These are phyloP conservation scores for Gavialis gangeticus DNA, from an alignment of 2,113 vertebrate genomes.

Conservation along the genomic window DNA sequence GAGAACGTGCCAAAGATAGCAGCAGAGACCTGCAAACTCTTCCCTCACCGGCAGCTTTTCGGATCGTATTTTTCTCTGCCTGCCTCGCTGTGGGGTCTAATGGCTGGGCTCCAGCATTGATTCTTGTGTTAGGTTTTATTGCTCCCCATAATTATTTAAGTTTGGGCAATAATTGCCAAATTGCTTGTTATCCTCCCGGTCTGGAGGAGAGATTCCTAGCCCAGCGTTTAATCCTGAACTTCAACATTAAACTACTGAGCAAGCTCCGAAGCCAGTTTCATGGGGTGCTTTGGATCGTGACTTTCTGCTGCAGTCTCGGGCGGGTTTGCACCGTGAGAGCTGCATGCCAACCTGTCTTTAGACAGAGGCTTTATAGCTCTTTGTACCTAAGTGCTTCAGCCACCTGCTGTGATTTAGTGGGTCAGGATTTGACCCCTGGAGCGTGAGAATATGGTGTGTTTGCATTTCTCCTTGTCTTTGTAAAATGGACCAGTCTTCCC, in stretches of 20 bases:
- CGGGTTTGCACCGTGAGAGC: accelerated
- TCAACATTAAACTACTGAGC: neutral
- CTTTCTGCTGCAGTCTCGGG: accelerated
- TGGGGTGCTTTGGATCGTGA: accelerated
- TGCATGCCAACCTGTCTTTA: neutral
- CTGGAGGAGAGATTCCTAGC: accelerated
- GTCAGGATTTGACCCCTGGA: neutral
- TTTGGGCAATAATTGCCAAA: accelerated
- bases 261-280: neutral
- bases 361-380: neutral
- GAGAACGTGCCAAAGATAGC: too few relatives aligned
- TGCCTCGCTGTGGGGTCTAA: too few relatives aligned
- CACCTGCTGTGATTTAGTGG: neutral
- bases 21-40: too few relatives aligned
- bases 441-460: neutral
- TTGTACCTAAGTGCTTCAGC: neutral
- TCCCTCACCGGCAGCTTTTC: too few relatives aligned
- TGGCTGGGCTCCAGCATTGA: too few relatives aligned
- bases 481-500: neutral
- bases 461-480: neutral
- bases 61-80: too few relatives aligned
- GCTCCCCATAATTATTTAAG: too few relatives aligned
- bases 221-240: neutral
- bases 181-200: accelerated
- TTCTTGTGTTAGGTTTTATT: too few relatives aligned